phyloP scores from a whole-genome alignment of 37 sponge, comb jelly and placozoan genomes.

The Agelas oroides region DNA sequence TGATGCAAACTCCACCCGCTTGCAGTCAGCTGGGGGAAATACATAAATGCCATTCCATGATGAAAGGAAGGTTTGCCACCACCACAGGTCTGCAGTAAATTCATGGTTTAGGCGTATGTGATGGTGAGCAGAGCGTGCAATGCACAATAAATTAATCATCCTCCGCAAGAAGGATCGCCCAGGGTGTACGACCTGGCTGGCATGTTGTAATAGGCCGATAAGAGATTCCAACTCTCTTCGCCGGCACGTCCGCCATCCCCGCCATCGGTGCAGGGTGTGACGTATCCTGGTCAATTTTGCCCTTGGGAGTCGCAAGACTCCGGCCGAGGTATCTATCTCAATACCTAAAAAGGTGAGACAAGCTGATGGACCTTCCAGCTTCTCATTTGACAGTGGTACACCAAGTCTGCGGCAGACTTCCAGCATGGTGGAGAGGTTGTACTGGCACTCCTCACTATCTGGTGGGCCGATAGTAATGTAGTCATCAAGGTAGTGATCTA shows the following conservation, averaged over 20 bases:
- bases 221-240: slow-evolving; percentile 21
- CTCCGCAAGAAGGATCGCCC: slow-evolving; percentile 27
- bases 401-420: not conserved
- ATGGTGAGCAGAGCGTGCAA: not conserved
- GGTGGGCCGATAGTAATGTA: slow-evolving; percentile 6
- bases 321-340: not conserved
- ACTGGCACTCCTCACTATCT: not conserved
- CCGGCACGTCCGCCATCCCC: not conserved
- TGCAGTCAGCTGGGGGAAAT: not conserved
- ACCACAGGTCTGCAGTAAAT: slow-evolving; percentile 28
- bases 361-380: slow-evolving; percentile 18
- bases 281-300: slow-evolving; percentile 9
- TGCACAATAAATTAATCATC: slow-evolving; percentile 18
- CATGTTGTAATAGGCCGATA: slow-evolving; percentile 20
- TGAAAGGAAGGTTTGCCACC: slow-evolving; percentile 33
- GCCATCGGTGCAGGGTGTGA: not conserved
- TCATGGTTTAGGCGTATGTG: slow-evolving; percentile 28
- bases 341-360: slow-evolving; percentile 8
- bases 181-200: slow-evolving; percentile 25
- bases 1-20: not conserved
- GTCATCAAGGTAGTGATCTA: slow-evolving; percentile 29
- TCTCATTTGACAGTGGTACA: slow-evolving; percentile 14
- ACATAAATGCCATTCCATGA: slow-evolving; percentile 29
- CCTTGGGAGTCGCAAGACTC: slow-evolving; percentile 2
- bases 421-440: not conserved